Evolutionary conservation across 2,113 vertebrate species (phyloP).

Genomic region (Plotosus lineatus): DNA sequence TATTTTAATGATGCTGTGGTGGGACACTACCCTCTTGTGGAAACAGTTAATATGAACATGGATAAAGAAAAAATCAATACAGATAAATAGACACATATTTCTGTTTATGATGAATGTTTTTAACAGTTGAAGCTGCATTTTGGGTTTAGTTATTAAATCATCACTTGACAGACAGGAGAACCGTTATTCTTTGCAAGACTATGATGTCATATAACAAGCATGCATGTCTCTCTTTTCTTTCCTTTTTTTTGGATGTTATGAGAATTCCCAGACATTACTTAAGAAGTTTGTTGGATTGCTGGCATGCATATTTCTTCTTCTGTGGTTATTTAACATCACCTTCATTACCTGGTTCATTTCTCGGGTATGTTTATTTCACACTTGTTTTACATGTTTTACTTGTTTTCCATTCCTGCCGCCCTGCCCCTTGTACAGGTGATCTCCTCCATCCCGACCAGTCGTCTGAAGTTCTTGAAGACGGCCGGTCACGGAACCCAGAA

Average conservation of each 20-base stretch:
- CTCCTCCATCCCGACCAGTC: constrained; percentile 93
- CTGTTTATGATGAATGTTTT: neutral
- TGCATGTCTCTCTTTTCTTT: neutral
- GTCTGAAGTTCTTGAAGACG: constrained; percentile 95
- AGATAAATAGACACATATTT: neutral
- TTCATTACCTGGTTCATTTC: too few relatives aligned
- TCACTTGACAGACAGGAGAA: neutral
- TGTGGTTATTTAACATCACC: too few relatives aligned
- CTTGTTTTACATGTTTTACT: too few relatives aligned
- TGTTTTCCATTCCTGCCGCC: neutral
- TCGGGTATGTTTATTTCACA: too few relatives aligned
- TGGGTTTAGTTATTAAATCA: neutral
- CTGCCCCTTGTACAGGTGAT: constrained; percentile 78
- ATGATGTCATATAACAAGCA: neutral
- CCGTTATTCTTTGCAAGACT: neutral
- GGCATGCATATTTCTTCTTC: too few relatives aligned
- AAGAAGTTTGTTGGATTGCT: too few relatives aligned
- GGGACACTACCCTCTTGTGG: constrained; percentile 68
- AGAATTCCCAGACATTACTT: neutral
- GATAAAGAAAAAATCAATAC: neutral
- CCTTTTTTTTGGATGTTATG: neutral
- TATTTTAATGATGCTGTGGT: neutral
- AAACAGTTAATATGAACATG: neutral
- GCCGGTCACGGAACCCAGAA: constrained; percentile 97
- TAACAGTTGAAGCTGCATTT: too few relatives aligned